Evolutionary conservation across 1,140 invertebrate species (phyloP), one percentile per base, ranked within the genome.

Genomic region (Cydia splendana): DNA sequence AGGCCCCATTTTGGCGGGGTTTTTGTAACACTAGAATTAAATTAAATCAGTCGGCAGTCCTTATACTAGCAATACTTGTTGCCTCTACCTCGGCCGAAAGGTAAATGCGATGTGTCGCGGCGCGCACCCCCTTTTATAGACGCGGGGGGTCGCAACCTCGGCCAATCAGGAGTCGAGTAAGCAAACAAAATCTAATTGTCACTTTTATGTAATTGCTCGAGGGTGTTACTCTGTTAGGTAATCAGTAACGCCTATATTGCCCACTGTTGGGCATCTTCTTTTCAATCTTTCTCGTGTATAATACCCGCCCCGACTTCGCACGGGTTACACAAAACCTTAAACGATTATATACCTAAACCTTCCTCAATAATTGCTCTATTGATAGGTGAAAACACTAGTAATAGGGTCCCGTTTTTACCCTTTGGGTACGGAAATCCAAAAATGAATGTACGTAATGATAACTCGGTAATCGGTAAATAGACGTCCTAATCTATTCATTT

Each of bases 1-100:
- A 88, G 79, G 83, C 89, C 89, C 90, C 90, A 92, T 92, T 45
- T 79, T 91, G 67, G 57, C 74, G 80, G 87, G 90, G 90, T 86
- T 80, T 78, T 80, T 80, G 0, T 24, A 75, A 76, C 80, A 79
- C 76, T 82, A 87, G 80, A 85, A 76, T 77, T 79, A 73, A 75
- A 79, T 65, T 81, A 82, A 74, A 38, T 91, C 90, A 91, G 90
- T 91, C 90, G 53, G 38, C 77, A 38, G 79, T 77, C 82, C 77
- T 78, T 84, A 86, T 76, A 34, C 81, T 86, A 82, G 78, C 30
- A 86, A 87, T 87, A 88, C 84, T 89, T 84, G 75, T 81, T 75
- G 65, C 76, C 73, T 78, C 85, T 84, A 83, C 87, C 83, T 74
- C 83, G 79, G 57, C 80, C 71, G 77, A 81, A 82, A 85, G 85